Percentiles rank a stretch among this genome's conserved stretches.
These are phyloP conservation scores for Radopholus similis DNA, from an alignment of 1,140 invertebrate species.

Conservation along the genomic window DNA sequence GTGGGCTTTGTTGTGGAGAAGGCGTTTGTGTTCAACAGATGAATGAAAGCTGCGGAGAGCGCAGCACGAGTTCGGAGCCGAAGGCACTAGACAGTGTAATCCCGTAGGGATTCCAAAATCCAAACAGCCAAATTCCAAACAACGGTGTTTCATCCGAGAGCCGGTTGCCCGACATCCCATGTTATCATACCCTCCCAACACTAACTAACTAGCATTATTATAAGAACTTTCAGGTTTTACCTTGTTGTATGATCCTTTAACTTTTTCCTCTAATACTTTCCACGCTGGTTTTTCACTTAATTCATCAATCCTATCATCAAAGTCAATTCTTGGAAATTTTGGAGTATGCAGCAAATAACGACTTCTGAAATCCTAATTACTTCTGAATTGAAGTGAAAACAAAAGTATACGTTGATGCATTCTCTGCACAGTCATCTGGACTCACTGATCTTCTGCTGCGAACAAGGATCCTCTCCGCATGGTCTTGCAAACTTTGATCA, in stretches of 20 bases:
- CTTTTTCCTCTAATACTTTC: conserved; percentile 51
- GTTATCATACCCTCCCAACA: background rate
- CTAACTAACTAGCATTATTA: background rate
- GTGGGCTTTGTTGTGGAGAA: too few species aligned
- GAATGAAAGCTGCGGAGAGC: too few species aligned
- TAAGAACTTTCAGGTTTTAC: conserved; percentile 17
- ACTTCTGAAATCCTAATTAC: conserved; percentile 1
- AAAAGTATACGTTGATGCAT: conserved; percentile 11
- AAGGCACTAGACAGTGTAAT: too few species aligned
- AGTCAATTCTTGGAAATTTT: conserved; percentile 51
- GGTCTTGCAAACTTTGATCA: conserved; percentile 9
- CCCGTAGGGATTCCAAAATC: too few species aligned
- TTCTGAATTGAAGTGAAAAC: background rate
- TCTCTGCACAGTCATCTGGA: background rate
- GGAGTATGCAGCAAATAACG: conserved; percentile 42
- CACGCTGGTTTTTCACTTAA: conserved; percentile 51
- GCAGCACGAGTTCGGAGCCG: too few species aligned
- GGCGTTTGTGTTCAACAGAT: too few species aligned
- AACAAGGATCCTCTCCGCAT: conserved; percentile 5
- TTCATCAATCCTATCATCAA: conserved; percentile 52
- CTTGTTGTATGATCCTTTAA: conserved; percentile 55
- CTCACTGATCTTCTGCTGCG: background rate
- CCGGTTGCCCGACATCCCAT: too few species aligned
- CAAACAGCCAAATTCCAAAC: too few species aligned
- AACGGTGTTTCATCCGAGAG: too few species aligned